A percentile compares a stretch with the other conserved stretches of the same genome.
Conservation (phyloP, 37 sponge, comb jelly and placozoan genomes). For the Cliona cf. orientalis region DNA sequence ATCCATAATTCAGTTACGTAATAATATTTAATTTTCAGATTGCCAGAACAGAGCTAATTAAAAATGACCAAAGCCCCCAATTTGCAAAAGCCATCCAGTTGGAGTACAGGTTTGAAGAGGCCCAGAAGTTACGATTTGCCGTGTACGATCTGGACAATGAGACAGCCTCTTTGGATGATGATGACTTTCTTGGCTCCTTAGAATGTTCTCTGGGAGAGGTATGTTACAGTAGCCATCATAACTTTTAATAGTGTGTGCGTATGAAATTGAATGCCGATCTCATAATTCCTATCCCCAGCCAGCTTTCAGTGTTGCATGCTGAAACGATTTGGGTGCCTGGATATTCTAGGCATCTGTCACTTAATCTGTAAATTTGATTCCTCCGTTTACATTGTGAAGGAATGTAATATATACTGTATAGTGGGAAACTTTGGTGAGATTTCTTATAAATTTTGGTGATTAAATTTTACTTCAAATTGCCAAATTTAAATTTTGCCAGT, state of each 20-base stretch:
- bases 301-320: no score
- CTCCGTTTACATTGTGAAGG: not conserved
- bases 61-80: slow-evolving; percentile 75
- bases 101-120: slow-evolving; percentile 94
- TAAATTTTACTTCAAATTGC: no score
- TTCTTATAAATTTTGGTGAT: no score
- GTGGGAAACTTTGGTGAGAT: no score
- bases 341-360: not conserved
- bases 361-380: not conserved
- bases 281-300: no score
- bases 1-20: not conserved
- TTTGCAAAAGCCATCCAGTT: slow-evolving; percentile 82
- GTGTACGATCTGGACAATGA: slow-evolving; percentile 88
- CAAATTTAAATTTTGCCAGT: no score
- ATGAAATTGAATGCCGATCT: no score
- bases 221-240: no score
- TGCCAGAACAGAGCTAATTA: slow-evolving; percentile 80
- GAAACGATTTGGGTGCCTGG: no score
- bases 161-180: slow-evolving; percentile 54
- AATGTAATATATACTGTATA: no score
- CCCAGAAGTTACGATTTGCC: slow-evolving; percentile 79
- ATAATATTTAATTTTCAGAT: slow-evolving; percentile 38
- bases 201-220: slow-evolving; percentile 80
- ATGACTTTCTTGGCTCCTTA: slow-evolving; percentile 75
- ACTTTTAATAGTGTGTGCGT: no score